Base-by-base conservation (phyloP, 1,140 invertebrate genomes). In the Drosophila pectinifera region DNA sequence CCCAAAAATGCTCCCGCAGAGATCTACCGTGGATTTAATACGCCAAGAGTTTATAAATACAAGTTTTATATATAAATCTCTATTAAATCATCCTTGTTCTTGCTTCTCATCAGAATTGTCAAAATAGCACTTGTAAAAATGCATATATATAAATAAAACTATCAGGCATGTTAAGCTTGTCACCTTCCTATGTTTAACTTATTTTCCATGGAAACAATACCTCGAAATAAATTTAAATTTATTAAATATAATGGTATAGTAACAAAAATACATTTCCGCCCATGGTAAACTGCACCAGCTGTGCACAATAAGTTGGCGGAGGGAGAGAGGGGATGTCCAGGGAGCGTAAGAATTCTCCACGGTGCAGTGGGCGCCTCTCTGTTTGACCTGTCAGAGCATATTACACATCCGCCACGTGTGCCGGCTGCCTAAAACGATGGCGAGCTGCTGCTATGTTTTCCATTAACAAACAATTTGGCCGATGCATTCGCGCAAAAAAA, bases 381-480 rank as follows among this genome's bases (percentile, higher is more conserved):
- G 64, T 70, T 70, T 70, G 68, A 57, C 64, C 68, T 70, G 68
- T 70, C 51, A 57, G 68, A 57, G 68, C 65, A 70, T 70, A 70
- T 70, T 70, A 70, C 68, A 69, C 68, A 70, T 70, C 65, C 64
- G 68, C 65, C 68, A 70, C 57, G 68, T 70, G 68, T 56, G 68
- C 49, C 10, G 64, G 20, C 36, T 70, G 41, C 31, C 49, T 46
- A 34, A 70, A 69, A 34, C 64, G 41, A 16, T 14, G 39, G 42
- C 26, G 5, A 70, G 26, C 18, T 20, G 31, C 63, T 56, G 43
- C n/a, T 22, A 31, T 69, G 64, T 69, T 70, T 49, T 70, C 67
- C 64, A 57, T 69, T 69, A 69, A 70, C 64, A 48, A 70, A 70
- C 68, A 57, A 57, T 70, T 70, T 70, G 18, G 34, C 42, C 46